Base-by-base conservation (phyloP, 2,797 vertebrate species). In the Lepidocolaptes lacrymiger region DNA sequence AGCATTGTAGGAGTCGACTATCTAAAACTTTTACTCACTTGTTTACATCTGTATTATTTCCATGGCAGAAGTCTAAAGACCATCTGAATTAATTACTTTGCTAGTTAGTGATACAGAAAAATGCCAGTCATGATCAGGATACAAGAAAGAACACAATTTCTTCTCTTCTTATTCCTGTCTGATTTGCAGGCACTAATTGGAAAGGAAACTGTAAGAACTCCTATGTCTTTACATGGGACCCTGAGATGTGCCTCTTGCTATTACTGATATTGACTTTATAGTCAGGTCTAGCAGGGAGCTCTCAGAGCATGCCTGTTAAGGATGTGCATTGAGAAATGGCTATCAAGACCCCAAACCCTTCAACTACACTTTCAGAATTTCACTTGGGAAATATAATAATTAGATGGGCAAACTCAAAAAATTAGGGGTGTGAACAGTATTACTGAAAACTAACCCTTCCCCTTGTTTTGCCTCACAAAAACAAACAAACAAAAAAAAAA, bases 1-100 rank as follows among this genome's bases (percentile, higher is more conserved):
- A 88, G 6, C 5, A 0, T 21, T 72, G 6, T 39, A 49, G 43
- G 41, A 79, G 18, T 6, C 1, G 0, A 2, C 1, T 0, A 54
- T 46, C 26, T 91, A 77, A 46, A 71, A 24, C 32, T 77, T 87
- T 68, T 46, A 34, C 10, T 12, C 12, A 30, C 26, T 73, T 71
- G 63, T 74, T 76, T 80, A 56, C 17, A 17, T 28, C 13, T 56
- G 6, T 76, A 20, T 23, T 81, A 75, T 52, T 66, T 81, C 37
- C n/a, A n/a, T 9, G 28, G 62, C 28, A 84, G 32, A 84, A 73
- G 13, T 46, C 51, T 81, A 39, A 84, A 88, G 41, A 39, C 36
- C 9, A 13, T 14, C 27, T 46, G 36, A 77, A 81, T 88, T 61
- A 71, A 49, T 59, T 39, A 10, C 12, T 21, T 51, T 80, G 34